Evolutionary conservation across 2,113 vertebrate genomes (phyloP).

Genomic region (Podocnemis expansa): DNA sequence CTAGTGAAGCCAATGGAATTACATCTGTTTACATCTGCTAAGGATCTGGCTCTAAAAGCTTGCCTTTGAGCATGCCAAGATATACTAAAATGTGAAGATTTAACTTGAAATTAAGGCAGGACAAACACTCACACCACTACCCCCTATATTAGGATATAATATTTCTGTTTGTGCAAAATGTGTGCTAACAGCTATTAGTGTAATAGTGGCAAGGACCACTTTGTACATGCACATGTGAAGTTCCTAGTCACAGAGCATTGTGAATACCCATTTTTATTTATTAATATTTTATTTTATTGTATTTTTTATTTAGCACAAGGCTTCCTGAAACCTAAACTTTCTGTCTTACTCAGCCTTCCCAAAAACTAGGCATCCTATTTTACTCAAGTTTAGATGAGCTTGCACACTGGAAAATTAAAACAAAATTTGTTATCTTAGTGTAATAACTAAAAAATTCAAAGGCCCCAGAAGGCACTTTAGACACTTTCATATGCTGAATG

Average conservation of each 20-base stretch:
- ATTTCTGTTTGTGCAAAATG: not conserved
- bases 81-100: not conserved
- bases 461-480: not conserved
- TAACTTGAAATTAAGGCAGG: not conserved
- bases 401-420: slow-evolving; percentile 42
- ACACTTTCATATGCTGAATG: slow-evolving; percentile 29
- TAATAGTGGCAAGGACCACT: not conserved
- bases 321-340: slow-evolving; percentile 17
- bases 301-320: slow-evolving; percentile 22
- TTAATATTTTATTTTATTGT: too few relatives aligned
- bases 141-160: not conserved
- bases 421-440: not conserved
- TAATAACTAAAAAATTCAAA: not conserved
- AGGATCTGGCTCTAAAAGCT: slow-evolving; percentile 33
- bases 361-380: slow-evolving; percentile 16
- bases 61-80: not conserved
- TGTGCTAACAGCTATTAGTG: not conserved
- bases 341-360: slow-evolving; percentile 24
- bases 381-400: slow-evolving; percentile 26
- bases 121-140: not conserved
- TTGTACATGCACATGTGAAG: not conserved
- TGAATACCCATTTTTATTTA: slow-evolving; percentile 14
- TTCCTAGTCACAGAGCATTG: not conserved
- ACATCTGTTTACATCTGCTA: slow-evolving; percentile 31
- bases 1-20: slow-evolving; percentile 27